A percentile compares a stretch with the other conserved stretches of the same genome.
Evolutionary conservation across 2,113 vertebrate species (phyloP).

Genomic region (Alosa alosa): DNA sequence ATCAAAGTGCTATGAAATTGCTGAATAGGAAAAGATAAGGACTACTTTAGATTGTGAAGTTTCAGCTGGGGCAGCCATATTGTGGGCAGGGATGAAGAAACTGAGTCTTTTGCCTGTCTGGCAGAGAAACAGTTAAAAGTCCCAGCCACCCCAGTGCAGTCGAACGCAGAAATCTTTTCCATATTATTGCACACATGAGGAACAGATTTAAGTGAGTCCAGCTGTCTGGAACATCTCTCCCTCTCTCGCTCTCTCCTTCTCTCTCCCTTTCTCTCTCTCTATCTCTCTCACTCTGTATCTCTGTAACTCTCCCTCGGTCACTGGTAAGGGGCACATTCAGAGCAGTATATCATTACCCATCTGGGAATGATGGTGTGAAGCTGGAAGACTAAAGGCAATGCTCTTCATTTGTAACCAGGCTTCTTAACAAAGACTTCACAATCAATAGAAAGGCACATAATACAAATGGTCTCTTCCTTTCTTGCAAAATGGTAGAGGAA

Average conservation of each 20-base stretch:
- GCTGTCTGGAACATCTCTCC: constrained; percentile 65
- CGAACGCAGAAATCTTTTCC: constrained; percentile 68
- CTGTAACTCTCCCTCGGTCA: constrained; percentile 20
- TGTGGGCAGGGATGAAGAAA: background rate
- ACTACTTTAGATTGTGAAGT: background rate
- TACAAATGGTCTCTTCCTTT: background rate
- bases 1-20: too few species aligned
- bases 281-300: constrained; percentile 16
- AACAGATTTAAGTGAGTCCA: constrained; percentile 72
- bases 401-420: constrained; percentile 27
- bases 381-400: constrained; percentile 47
- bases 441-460: background rate
- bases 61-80: background rate
- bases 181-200: constrained; percentile 74
- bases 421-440: background rate
- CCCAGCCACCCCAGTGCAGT: constrained; percentile 39
- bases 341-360: constrained; percentile 72
- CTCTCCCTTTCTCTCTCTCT: constrained; percentile 40
- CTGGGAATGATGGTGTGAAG: constrained; percentile 64
- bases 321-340: constrained; percentile 54
- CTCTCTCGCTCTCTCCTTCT: constrained; percentile 39
- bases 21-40: too few species aligned
- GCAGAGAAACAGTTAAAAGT: background rate
- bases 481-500: background rate
- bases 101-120: background rate